Base-by-base conservation (phyloP, 2,888 invertebrate species). In the Meteorus cinctellus region DNA sequence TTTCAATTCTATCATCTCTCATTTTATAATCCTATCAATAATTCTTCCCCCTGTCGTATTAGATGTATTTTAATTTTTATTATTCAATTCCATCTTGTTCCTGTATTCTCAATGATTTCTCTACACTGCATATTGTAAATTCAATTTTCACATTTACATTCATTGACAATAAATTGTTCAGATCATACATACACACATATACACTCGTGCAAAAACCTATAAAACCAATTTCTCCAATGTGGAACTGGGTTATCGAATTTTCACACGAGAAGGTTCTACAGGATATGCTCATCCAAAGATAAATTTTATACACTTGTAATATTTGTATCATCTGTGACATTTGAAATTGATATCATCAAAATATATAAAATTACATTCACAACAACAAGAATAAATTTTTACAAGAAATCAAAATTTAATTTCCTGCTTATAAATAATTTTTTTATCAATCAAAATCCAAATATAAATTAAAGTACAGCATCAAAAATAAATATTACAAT, bases 201-300 rank as follows among this genome's bases (percentile, higher is more conserved):
- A 51, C 51, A 45, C 71, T 79, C 74, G 75, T 51, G 55, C 73
- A 76, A 77, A 69, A 70, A 66, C 27, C 36, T 16, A 74, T 41
- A 63, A 36, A 69, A 24, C 65, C 72, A 80, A 78, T 79, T 79
- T 80, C 77, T 76, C 79, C 77, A 72, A 62, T 59, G 24, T 62
- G 72, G 62, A 80, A 77, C 75, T 77, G 77, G 78, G 77, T 80
- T 78, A 80, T 79, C 71, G 68, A 74, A 77, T 80, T 80, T 79
- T 78, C 76, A 66, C 73, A 60, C 31, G 12, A n/a, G 27, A 34
- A 16, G 19, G 29, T 48, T 48, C 16, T n/a, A 4, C 48, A 48
- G 48, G 48, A 48, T n/a, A 48, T 48, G n/a, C 48, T 41, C 41
- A 41, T 41, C 12, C 2, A 12, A 10, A 41, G 41, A 41, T 41